Conservation (phyloP, 2,888 invertebrate species). For the Apotomis betuletana region DNA sequence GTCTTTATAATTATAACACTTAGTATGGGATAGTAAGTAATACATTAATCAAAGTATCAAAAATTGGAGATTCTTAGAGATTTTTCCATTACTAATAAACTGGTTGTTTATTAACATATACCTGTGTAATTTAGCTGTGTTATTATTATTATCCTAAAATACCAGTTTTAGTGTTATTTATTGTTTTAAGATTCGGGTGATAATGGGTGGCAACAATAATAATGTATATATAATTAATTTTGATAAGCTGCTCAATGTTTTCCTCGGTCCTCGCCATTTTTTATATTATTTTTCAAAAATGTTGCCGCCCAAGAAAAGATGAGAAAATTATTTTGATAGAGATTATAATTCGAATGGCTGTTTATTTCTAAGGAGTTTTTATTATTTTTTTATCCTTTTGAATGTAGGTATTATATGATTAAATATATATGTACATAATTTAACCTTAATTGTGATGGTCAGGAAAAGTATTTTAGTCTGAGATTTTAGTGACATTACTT, state of each 20-base stretch:
- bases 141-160: constrained; percentile 9
- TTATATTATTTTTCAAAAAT: constrained; percentile 5
- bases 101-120: background rate
- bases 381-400: background rate
- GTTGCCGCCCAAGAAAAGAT: constrained; percentile 34
- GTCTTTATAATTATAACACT: too few species aligned
- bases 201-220: constrained; percentile 31
- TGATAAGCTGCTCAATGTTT: constrained; percentile 26
- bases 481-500: constrained; percentile 29
- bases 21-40: too few species aligned
- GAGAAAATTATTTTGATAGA: constrained; percentile 35
- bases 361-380: constrained; percentile 32
- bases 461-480: constrained; percentile 12
- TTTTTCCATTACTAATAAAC: background rate
- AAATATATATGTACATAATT: background rate
- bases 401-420: constrained; percentile 14
- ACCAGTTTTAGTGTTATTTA: constrained; percentile 36
- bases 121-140: constrained; percentile 16
- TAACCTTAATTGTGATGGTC: constrained; percentile 7
- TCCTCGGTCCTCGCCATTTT: constrained; percentile 25
- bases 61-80: constrained; percentile 13
- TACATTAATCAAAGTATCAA: background rate
- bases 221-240: constrained; percentile 5
- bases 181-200: constrained; percentile 36
- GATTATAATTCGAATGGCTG: constrained; percentile 40